Evolutionary conservation across 2,888 invertebrate genomes (phyloP).

Genomic region (Phalangium opilio): DNA sequence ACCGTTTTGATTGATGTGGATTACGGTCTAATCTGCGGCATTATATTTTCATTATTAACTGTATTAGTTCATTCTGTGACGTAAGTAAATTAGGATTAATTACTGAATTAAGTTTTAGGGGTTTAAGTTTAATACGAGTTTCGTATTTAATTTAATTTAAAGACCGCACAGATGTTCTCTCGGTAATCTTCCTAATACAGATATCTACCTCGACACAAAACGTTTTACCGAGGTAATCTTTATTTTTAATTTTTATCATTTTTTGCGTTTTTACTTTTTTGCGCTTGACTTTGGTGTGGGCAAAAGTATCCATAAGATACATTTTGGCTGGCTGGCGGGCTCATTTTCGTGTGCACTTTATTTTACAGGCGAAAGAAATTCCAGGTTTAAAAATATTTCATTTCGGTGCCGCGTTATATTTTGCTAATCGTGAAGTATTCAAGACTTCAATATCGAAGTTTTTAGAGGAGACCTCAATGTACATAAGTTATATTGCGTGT

Average conservation of each 20-base stretch:
- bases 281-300: neutral
- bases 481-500: too few relatives aligned
- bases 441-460: slow-evolving; percentile 1
- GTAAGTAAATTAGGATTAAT: slow-evolving; percentile 20
- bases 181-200: slow-evolving; percentile 54
- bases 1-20: slow-evolving; percentile 66
- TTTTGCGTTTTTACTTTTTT: neutral
- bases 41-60: slow-evolving; percentile 32
- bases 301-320: neutral
- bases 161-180: slow-evolving; percentile 50
- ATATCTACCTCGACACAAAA: slow-evolving; percentile 55
- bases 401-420: slow-evolving; percentile 43
- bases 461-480: too few relatives aligned
- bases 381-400: slow-evolving; percentile 57
- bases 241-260: neutral
- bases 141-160: too few relatives aligned
- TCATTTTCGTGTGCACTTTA: neutral
- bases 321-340: too few relatives aligned
- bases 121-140: neutral
- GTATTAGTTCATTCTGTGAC: slow-evolving; percentile 38
- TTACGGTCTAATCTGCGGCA: slow-evolving; percentile 58
- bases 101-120: too few relatives aligned
- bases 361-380: slow-evolving; percentile 48
- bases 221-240: slow-evolving; percentile 32
- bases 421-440: slow-evolving; percentile 26